Conservation (phyloP, 1,140 invertebrate species). For the Drosophila persimilis region DNA sequence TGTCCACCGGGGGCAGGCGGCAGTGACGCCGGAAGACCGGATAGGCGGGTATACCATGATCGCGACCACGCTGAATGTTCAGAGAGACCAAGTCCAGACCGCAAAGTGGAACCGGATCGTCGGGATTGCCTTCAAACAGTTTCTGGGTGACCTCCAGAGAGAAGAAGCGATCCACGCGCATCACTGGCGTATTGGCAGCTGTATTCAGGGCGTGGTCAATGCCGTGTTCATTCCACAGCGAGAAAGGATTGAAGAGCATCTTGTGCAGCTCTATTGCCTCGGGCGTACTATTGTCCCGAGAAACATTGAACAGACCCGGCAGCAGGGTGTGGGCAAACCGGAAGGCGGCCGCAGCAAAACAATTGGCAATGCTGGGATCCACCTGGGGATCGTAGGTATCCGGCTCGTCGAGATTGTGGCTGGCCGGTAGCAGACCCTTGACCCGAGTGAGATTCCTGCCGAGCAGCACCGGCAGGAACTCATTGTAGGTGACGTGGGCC, state of each 20-base stretch:
- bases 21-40: slow-evolving; percentile 90
- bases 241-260: slow-evolving; percentile 93
- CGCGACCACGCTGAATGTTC: slow-evolving; percentile 94
- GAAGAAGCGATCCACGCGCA: slow-evolving; percentile 88
- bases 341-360: slow-evolving; percentile 95
- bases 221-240: slow-evolving; percentile 86
- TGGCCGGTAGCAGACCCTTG: slow-evolving; percentile 86
- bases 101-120: slow-evolving; percentile 83
- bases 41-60: slow-evolving; percentile 94
- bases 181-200: slow-evolving; percentile 87
- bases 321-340: slow-evolving; percentile 95
- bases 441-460: slow-evolving; percentile 86
- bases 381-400: slow-evolving; percentile 88
- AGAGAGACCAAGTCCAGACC: slow-evolving; percentile 93
- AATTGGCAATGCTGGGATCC: slow-evolving; percentile 93
- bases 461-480: slow-evolving; percentile 92
- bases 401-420: slow-evolving; percentile 54
- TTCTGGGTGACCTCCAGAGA: slow-evolving; percentile 86
- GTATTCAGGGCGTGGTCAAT: slow-evolving; percentile 86
- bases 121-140: slow-evolving; percentile 87
- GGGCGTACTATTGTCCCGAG: slow-evolving; percentile 85
- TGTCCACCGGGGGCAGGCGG: slow-evolving; percentile 86
- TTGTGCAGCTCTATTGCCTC: slow-evolving; percentile 89
- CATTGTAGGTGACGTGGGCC: slow-evolving; percentile 94
- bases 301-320: slow-evolving; percentile 88